Evolutionary conservation across 2,113 vertebrate species (phyloP).

Genomic region (Casuarius casuarius): DNA sequence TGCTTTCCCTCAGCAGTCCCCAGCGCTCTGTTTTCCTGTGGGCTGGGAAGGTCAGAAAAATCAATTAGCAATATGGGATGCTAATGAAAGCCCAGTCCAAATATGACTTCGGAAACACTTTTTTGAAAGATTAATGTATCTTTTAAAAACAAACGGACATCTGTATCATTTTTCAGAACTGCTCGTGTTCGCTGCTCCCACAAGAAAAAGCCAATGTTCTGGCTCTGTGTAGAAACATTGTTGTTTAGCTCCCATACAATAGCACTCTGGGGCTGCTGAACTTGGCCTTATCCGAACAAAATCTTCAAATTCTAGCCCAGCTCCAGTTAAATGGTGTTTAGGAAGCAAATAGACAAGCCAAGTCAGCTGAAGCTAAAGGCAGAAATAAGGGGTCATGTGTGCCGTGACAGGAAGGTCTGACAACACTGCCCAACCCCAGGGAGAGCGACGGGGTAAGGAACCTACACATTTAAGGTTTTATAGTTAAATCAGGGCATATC

Average conservation of each 20-base stretch:
- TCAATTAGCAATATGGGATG: constrained; percentile 42
- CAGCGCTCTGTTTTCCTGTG: background rate
- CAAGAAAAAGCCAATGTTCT: background rate
- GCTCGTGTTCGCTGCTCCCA: background rate
- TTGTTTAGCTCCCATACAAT: background rate
- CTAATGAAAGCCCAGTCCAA: constrained; percentile 8
- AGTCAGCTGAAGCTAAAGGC: background rate
- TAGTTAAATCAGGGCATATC: background rate
- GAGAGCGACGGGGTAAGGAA: background rate
- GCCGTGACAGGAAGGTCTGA: background rate
- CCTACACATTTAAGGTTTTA: background rate
- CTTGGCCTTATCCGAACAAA: background rate
- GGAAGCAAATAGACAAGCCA: background rate
- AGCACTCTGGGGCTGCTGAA: background rate
- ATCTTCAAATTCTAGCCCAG: background rate
- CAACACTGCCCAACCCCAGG: rapidly evolving
- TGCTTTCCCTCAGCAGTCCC: background rate
- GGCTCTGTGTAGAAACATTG: background rate
- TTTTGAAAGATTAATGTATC: constrained; percentile 15
- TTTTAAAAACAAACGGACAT: background rate
- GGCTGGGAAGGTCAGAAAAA: constrained; percentile 61
- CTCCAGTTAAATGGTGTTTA: background rate
- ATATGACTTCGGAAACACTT: constrained; percentile 37
- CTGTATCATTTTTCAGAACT: constrained; percentile 14
- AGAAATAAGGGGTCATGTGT: background rate